Evolutionary conservation across 2,888 invertebrate genomes (phyloP).

Genomic region (Mesorhabditis spiculigera): DNA sequence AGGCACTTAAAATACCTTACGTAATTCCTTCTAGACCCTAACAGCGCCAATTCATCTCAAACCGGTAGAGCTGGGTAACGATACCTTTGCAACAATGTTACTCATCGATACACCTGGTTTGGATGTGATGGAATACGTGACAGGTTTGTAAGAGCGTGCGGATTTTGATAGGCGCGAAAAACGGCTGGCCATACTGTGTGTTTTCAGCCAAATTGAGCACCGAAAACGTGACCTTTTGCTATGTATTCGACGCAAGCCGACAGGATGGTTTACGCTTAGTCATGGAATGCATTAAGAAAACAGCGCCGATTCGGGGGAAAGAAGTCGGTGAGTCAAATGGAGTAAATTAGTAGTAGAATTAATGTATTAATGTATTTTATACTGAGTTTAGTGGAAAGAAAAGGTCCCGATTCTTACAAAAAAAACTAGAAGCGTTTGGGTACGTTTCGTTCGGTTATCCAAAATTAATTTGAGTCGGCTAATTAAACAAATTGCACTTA

Average conservation of each 20-base stretch:
- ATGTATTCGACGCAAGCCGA: slow-evolving; percentile 1
- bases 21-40: not conserved
- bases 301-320: not conserved
- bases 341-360: no score
- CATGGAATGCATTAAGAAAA: not conserved
- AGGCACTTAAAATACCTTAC: not conserved
- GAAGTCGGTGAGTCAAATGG: not conserved
- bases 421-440: no score
- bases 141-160: not conserved
- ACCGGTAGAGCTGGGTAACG: not conserved
- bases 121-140: not conserved
- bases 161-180: not conserved
- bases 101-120: not conserved
- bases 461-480: no score
- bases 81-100: not conserved
- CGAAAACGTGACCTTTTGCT: not conserved
- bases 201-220: not conserved
- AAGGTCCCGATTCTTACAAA: no score
- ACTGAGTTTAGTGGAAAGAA: no score
- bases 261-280: not conserved
- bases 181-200: not conserved
- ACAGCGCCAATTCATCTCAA: not conserved
- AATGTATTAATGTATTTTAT: no score
- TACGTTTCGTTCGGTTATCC: no score
- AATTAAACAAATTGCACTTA: no score